Conservation (phyloP, 2,888 invertebrate genomes). For the Elysia crispata region DNA sequence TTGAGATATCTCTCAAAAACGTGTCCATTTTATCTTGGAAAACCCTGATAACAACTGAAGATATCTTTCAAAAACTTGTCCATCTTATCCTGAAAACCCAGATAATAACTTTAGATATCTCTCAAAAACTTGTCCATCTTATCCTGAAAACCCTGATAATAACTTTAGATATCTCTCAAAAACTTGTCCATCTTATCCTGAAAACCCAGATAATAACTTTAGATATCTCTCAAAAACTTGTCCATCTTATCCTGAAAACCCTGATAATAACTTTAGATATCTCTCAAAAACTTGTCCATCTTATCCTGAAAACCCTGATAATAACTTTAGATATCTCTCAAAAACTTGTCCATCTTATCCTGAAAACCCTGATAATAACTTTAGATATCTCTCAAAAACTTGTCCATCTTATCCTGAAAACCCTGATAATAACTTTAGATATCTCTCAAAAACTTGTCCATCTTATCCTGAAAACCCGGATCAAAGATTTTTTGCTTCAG, state of each 20-base stretch:
- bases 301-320: conserved; percentile 18
- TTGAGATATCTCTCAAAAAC: conserved; percentile 36
- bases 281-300: conserved; percentile 35
- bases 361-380: background rate
- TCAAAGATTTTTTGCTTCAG: conserved; percentile 36
- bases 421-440: conserved; percentile 14
- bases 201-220: no score
- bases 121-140: no score
- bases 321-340: conserved; percentile 34
- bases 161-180: no score
- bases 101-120: conserved; percentile 27
- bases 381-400: conserved; percentile 36
- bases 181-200: no score
- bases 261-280: conserved; percentile 14
- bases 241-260: background rate
- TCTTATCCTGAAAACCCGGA: conserved; percentile 35
- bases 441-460: conserved; percentile 41
- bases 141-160: background rate
- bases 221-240: no score
- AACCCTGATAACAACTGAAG: background rate
- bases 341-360: conserved; percentile 29
- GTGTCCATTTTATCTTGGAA: conserved; percentile 38
- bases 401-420: conserved; percentile 39
- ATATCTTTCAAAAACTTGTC: conserved; percentile 42
- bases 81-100: conserved; percentile 37